phyloP scores from a whole-genome alignment of 2,888 invertebrate species.

The Cheilosia vernalis region DNA sequence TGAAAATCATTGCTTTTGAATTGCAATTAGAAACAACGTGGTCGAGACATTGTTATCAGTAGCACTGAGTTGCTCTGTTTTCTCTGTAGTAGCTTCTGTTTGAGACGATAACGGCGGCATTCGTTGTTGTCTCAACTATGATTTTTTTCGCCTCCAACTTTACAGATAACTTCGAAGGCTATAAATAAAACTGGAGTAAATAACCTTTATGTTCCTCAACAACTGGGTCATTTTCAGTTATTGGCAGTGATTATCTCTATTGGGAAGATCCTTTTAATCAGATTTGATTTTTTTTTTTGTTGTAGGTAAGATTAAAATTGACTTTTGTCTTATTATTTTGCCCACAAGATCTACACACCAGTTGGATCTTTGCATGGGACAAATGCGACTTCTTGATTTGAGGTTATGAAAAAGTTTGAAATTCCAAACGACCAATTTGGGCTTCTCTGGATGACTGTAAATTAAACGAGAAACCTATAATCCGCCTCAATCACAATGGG shows the following conservation, averaged over 20 bases:
- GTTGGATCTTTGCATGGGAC: too few species aligned
- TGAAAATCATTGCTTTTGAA: constrained; percentile 27
- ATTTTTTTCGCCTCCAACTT: constrained; percentile 15
- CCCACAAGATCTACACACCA: too few species aligned
- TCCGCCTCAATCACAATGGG: too few species aligned
- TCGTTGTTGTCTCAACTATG: constrained; percentile 8
- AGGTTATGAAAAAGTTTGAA: too few species aligned
- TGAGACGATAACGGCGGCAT: constrained; percentile 33
- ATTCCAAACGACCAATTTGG: too few species aligned
- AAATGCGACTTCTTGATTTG: too few species aligned
- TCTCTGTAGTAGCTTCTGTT: constrained; percentile 20
- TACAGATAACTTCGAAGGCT: constrained; percentile 6
- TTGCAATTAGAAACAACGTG: constrained; percentile 24
- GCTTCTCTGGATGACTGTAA: too few species aligned
- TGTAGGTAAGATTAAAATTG: neutral
- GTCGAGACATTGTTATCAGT: constrained; percentile 37
- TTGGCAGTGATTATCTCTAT: neutral
- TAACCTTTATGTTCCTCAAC: constrained; percentile 25
- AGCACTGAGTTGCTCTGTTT: neutral
- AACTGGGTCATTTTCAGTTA: constrained; percentile 3
- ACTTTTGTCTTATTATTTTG: neutral
- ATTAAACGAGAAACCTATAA: too few species aligned
- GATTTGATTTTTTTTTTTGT: neutral
- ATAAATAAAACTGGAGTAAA: constrained; percentile 35
- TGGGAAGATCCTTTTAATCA: neutral